Percentiles rank a stretch among this genome's conserved stretches.
These are phyloP conservation scores for Notarius lentiginosus DNA, from an alignment of 2,113 vertebrate species.

Conservation along the genomic window DNA sequence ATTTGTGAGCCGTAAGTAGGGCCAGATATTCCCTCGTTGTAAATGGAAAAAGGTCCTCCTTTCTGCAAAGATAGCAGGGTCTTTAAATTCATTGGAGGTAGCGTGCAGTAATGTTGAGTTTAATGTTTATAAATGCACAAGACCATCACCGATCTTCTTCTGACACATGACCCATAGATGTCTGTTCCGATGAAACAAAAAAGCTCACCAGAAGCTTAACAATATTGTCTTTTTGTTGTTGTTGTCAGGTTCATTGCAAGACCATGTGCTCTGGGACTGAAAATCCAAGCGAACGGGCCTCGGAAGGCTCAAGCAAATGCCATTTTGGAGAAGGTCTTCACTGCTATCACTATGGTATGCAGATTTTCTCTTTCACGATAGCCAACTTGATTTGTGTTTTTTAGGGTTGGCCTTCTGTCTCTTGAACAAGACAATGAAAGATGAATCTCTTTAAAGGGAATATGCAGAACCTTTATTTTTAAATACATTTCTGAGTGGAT, in stretches of 20 bases:
- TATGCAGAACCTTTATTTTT: too few relatives aligned
- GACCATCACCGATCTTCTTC: neutral
- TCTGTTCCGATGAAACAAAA: neutral
- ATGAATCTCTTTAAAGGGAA: neutral
- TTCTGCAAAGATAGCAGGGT: too few relatives aligned
- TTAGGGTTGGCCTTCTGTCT: neutral
- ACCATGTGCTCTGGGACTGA: constrained; percentile 94
- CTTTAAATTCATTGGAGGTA: neutral
- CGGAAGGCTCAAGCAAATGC: constrained; percentile 94
- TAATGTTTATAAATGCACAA: neutral
- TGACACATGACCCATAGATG: neutral
- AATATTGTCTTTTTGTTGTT: constrained; percentile 38
- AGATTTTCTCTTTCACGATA: neutral
- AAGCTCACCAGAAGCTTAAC: neutral
- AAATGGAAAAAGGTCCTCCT: neutral
- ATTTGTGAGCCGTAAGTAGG: neutral
- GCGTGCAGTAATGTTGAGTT: neutral
- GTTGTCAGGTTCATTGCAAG: constrained; percentile 89
- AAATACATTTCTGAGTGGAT: too few relatives aligned
- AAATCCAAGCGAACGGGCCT: constrained; percentile 92
- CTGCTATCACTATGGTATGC: constrained; percentile 94
- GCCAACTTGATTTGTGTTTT: neutral
- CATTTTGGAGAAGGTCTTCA: constrained; percentile 98
- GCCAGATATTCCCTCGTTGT: neutral
- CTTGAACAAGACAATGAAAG: neutral